Base-by-base conservation (phyloP, 2,797 vertebrate species). In the Denticeps clupeoides region DNA sequence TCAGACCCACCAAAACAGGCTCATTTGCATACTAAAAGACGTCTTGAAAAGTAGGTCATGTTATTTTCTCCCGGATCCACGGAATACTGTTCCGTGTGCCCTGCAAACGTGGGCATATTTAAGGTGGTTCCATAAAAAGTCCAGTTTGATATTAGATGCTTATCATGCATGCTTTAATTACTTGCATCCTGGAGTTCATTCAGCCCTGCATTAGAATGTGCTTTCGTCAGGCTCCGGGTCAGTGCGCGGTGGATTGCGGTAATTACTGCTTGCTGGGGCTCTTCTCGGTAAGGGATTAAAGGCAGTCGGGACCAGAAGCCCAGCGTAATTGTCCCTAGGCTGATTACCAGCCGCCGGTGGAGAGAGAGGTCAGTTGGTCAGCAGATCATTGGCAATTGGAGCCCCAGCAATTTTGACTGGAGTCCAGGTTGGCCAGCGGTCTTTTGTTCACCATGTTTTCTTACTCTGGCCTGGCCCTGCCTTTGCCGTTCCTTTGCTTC, bases 201-300 rank as follows among this genome's bases (percentile, higher is more conserved):
- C n/a, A n/a, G n/a, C n/a, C 62, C 60, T 47, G 63, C 29, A 58
- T 40, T 55, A 60, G 56, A 57, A 62, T 58, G 70, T 70, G 68
- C 69, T 74, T 77, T 61, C 49, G 47, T 63, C 52, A 51, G 53
- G 28, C 26, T 10, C 48, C 21, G 56, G 60, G 69, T 77, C 67
- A 74, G 49, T 16, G 44, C 62, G 60, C 56, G 58, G 58, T 38
- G 51, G 38, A 35, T 70, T 54, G 57, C 49, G 47, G 19, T 73
- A 75, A 80, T 80, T 76, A 72, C 68, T 65, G 75, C 74, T 80
- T 70, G 72, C 70, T 74, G 58, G 55, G 47, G 43, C 44, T 67
- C 56, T 70, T 66, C 65, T 73, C 21, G 19, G n/a, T 7, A n/a
- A 73, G 71, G 68, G 71, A 73, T 81, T 81, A 75, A 82, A 63